Evolutionary conservation across 2,113 vertebrate genomes (phyloP).

Genomic region (Mormyrus iriodes): DNA sequence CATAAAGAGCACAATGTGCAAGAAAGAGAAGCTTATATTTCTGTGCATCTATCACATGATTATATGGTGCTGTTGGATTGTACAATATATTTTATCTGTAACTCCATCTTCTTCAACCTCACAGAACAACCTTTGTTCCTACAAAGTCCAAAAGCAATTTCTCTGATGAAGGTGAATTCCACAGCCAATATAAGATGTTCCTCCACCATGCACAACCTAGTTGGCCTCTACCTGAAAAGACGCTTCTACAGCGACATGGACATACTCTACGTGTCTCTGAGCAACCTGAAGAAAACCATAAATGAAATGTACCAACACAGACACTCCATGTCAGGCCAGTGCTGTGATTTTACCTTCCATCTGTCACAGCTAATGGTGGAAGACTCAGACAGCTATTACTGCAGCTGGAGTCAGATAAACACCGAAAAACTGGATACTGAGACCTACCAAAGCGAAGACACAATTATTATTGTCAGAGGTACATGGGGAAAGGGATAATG

Average conservation of each 20-base stretch:
- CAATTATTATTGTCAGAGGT: conserved; percentile 50
- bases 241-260: neutral
- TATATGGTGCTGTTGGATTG: neutral
- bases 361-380: conserved; percentile 33
- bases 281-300: accelerated
- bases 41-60: neutral
- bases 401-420: conserved; percentile 27
- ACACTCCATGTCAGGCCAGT: accelerated
- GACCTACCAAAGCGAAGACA: conserved; percentile 20
- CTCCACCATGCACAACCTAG: neutral
- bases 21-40: neutral
- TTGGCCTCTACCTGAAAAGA: conserved; percentile 27
- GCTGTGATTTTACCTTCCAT: conserved; percentile 25
- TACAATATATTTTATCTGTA: neutral
- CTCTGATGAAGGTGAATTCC: conserved; percentile 33
- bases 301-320: neutral
- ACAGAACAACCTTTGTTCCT: conserved; percentile 23
- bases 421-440: accelerated
- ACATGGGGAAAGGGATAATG: neutral
- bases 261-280: conserved; percentile 17
- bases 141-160: conserved; percentile 31
- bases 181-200: conserved; percentile 42
- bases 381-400: conserved; percentile 51
- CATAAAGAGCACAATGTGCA: neutral
- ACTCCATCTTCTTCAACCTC: neutral